phyloP scores from a whole-genome alignment of 2,888 invertebrate species.

The Latheticus oryzae region DNA sequence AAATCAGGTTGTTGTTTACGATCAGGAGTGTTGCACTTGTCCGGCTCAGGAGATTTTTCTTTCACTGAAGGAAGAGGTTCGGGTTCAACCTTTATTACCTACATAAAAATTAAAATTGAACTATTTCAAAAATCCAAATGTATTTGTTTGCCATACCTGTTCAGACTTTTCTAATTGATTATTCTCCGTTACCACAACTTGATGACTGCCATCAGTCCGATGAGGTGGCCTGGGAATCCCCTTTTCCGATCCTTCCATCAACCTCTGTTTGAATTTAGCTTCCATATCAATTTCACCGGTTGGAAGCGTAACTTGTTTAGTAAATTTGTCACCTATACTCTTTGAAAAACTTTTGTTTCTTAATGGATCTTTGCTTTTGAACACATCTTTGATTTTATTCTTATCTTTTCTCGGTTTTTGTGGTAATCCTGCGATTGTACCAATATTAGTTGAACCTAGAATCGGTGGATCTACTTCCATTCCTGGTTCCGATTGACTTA shows the following conservation, averaged over 20 bases:
- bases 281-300: constrained; percentile 68
- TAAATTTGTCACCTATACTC: constrained; percentile 67
- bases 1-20: constrained; percentile 53
- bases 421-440: constrained; percentile 70
- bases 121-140: constrained; percentile 5
- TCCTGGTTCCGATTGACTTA: constrained; percentile 67
- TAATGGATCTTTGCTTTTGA: constrained; percentile 61
- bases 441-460: constrained; percentile 78
- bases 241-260: constrained; percentile 66
- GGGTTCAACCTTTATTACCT: constrained; percentile 48
- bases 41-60: constrained; percentile 62
- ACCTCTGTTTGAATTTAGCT: constrained; percentile 71
- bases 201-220: constrained; percentile 54
- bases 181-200: constrained; percentile 42
- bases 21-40: constrained; percentile 62
- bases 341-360: constrained; percentile 71
- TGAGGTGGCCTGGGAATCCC: constrained; percentile 60
- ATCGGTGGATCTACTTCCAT: constrained; percentile 56
- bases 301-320: constrained; percentile 62
- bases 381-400: constrained; percentile 57
- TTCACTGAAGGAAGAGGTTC: constrained; percentile 54
- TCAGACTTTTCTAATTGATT: constrained; percentile 45
- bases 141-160: constrained; percentile 45
- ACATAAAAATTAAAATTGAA: constrained; percentile 10
- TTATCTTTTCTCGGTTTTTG: constrained; percentile 62